A percentile compares a stretch with the other conserved stretches of the same genome.
phyloP scores from a whole-genome alignment of 2,797 vertebrate species.

The Amblyraja radiata region DNA sequence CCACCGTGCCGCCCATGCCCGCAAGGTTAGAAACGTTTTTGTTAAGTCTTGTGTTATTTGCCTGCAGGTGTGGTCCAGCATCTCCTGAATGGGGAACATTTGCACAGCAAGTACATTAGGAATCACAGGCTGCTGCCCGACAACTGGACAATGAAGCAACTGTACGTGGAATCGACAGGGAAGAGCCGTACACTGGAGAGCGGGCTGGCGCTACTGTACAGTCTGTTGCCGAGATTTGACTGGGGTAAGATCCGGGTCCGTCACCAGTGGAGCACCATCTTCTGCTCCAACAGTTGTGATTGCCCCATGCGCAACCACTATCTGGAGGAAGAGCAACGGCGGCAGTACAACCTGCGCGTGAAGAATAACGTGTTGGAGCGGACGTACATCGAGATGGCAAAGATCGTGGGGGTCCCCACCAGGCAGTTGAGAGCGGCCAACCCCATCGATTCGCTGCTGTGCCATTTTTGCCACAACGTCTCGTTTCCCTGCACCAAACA shows the following conservation, averaged over 20 bases:
- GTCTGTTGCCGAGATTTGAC: conserved; percentile 78
- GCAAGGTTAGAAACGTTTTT: too few relatives aligned
- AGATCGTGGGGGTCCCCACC: conserved; percentile 70
- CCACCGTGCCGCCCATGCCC: too few relatives aligned
- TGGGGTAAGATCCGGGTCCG: conserved; percentile 74
- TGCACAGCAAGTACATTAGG: conserved; percentile 74
- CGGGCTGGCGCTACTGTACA: conserved; percentile 79
- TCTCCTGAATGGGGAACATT: conserved; percentile 77
- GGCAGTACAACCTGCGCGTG: conserved; percentile 78
- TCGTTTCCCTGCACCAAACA: conserved; percentile 74
- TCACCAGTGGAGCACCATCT: conserved; percentile 88
- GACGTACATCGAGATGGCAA: conserved; percentile 80
- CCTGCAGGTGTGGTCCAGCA: conserved; percentile 84
- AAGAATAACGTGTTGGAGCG: conserved; percentile 71
- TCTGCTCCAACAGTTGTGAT: conserved; percentile 80
- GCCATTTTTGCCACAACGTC: conserved; percentile 85
- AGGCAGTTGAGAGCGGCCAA: conserved; percentile 82
- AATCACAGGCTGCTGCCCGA: conserved; percentile 68
- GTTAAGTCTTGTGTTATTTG: not conserved
- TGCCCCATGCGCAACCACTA: conserved; percentile 81
- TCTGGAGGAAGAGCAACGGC: conserved; percentile 82
- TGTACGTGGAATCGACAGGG: conserved; percentile 86
- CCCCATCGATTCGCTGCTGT: conserved; percentile 85
- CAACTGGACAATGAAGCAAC: conserved; percentile 70
- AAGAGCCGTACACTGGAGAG: conserved; percentile 92